phyloP scores from a whole-genome alignment of 2,113 vertebrate genomes.

The Orcinus orca region DNA sequence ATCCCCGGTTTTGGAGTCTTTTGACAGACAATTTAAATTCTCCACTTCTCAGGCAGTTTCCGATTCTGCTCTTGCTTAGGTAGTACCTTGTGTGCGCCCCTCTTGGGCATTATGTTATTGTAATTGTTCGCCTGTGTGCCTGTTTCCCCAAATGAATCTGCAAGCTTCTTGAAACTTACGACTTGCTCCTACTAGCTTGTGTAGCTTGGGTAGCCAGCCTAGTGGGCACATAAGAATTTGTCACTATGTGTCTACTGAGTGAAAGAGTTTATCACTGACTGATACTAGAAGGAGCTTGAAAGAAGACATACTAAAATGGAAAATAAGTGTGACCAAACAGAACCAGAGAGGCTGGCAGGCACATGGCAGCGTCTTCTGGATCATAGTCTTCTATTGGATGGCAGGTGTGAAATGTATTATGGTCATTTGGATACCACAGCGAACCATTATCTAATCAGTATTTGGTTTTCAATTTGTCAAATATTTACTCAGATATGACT shows the following conservation, averaged over 20 bases:
- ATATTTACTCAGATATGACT: neutral
- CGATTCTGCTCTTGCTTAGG: neutral
- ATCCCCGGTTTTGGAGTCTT: neutral
- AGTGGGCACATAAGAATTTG: neutral
- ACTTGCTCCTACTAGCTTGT: neutral
- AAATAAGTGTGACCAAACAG: neutral
- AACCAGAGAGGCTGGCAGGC: neutral
- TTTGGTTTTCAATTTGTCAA: slow-evolving; percentile 1
- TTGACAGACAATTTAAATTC: neutral
- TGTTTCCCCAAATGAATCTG: neutral
- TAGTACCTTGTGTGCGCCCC: no score
- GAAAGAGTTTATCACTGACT: neutral
- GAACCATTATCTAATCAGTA: neutral
- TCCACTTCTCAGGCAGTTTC: neutral
- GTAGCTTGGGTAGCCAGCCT: neutral
- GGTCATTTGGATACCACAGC: neutral
- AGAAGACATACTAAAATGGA: neutral
- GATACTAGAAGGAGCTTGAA: neutral
- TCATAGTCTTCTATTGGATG: neutral
- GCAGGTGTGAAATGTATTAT: neutral
- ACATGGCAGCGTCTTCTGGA: neutral
- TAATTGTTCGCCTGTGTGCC: neutral
- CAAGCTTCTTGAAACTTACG: neutral
- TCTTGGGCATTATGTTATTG: neutral
- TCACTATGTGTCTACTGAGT: neutral